Percentiles rank a stretch among this genome's conserved stretches.
Evolutionary conservation across 1,140 invertebrate genomes (phyloP).

Genomic region (Myzus persicae): DNA sequence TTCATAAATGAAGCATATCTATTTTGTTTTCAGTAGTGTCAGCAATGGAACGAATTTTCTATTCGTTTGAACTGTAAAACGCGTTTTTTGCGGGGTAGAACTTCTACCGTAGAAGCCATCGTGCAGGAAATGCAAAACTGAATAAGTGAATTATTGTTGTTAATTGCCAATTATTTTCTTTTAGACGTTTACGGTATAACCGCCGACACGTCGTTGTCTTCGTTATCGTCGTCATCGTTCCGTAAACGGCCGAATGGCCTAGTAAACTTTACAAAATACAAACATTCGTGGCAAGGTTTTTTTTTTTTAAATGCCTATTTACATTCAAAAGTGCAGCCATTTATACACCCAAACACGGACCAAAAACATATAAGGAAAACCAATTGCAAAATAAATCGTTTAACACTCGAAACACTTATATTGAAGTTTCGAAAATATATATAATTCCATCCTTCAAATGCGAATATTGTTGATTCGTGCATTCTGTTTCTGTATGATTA

Average conservation of each 20-base stretch:
- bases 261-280: conserved; percentile 1
- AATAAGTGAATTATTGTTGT: conserved; percentile 12
- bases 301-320: not conserved
- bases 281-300: not conserved
- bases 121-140: not conserved
- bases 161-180: conserved; percentile 22
- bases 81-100: not conserved
- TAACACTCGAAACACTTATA: not conserved
- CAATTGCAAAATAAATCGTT: not conserved
- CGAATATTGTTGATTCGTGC: not conserved
- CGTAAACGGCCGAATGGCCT: not conserved
- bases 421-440: not conserved
- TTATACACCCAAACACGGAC: not conserved
- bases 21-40: not conserved
- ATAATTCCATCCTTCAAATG: not conserved
- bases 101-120: too few relatives aligned
- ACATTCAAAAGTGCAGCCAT: not conserved
- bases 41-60: not conserved
- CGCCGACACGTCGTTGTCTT: not conserved
- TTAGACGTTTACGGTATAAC: not conserved
- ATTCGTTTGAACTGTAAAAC: not conserved
- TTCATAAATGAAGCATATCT: not conserved
- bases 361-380: not conserved
- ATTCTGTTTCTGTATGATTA: not conserved
- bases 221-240: not conserved